Percentiles rank a stretch among this genome's conserved stretches.
Conservation (phyloP, 2,888 invertebrate species). For the Temnothorax unifasciatus region DNA sequence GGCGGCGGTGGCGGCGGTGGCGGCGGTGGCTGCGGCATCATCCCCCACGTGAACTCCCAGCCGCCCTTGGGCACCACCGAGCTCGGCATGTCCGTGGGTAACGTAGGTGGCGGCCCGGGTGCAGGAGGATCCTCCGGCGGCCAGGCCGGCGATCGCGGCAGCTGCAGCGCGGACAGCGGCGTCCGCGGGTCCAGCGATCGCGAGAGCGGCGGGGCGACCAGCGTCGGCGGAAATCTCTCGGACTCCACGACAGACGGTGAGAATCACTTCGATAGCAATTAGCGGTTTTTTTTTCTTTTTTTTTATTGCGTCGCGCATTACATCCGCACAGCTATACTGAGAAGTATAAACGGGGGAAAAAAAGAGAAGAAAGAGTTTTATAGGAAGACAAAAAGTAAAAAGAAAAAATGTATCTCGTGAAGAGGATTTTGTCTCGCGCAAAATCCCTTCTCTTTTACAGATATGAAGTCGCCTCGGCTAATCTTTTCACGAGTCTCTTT, state of each 20-base stretch:
- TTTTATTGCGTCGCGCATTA: not conserved
- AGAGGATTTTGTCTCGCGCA: not conserved
- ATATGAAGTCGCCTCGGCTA: conserved; percentile 1
- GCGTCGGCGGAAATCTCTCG: conserved; percentile 93
- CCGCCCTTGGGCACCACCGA: conserved; percentile 83
- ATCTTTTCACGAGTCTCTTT: not conserved
- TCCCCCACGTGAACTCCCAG: conserved; percentile 86
- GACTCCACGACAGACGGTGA: conserved; percentile 93
- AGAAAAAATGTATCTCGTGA: not conserved
- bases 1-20: conserved; percentile 80
- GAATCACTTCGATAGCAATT: conserved; percentile 38
- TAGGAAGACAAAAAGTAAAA: not conserved
- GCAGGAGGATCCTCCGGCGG: conserved; percentile 87
- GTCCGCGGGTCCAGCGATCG: conserved; percentile 94
- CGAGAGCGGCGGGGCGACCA: conserved; percentile 93
- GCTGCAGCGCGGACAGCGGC: conserved; percentile 95
- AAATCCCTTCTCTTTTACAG: not conserved
- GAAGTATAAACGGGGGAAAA: not conserved
- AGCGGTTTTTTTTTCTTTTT: not conserved
- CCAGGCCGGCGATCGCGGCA: conserved; percentile 91
- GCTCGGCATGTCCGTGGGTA: conserved; percentile 77
- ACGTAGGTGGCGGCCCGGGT: conserved; percentile 84
- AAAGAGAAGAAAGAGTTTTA: not conserved
- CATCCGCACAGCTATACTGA: not conserved
- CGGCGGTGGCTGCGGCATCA: conserved; percentile 80